A percentile compares a stretch with the other conserved stretches of the same genome.
phyloP scores from a whole-genome alignment of 2,113 vertebrate species.

The Butorides virescens region DNA sequence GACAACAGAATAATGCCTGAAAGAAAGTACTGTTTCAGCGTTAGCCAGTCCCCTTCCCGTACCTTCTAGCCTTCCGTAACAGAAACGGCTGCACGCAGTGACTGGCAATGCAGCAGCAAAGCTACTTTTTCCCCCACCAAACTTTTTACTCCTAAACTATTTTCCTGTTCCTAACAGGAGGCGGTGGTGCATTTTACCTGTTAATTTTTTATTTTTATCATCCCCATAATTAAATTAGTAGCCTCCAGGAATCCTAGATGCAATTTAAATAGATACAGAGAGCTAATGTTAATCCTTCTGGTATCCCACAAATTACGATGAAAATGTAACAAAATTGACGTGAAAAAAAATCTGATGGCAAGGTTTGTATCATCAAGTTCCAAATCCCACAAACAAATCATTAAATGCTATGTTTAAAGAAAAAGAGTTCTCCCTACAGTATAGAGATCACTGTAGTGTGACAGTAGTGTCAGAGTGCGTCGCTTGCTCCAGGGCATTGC shows the following conservation, averaged over 20 bases:
- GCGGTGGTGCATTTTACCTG: neutral
- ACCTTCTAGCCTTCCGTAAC: fast-evolving
- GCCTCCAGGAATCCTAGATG: neutral
- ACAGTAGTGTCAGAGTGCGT: constrained; percentile 74
- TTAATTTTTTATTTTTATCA: neutral
- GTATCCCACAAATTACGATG: neutral
- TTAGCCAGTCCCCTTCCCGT: neutral
- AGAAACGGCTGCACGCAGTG: neutral
- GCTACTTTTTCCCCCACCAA: neutral
- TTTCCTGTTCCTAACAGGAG: neutral
- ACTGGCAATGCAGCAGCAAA: neutral
- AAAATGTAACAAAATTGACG: neutral
- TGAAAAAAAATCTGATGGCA: neutral
- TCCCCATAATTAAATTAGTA: neutral
- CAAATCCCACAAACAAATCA: neutral
- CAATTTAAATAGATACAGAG: neutral
- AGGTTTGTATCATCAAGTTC: neutral
- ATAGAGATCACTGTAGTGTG: constrained; percentile 56
- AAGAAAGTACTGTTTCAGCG: neutral
- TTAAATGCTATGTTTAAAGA: neutral
- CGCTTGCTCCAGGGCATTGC: constrained; percentile 71
- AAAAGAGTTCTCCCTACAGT: constrained; percentile 14
- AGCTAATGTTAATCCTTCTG: neutral
- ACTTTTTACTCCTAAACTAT: neutral
- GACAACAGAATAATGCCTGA: neutral